phyloP scores from a whole-genome alignment of 1,140 invertebrate genomes.

The Trinorchestia longiramus region DNA sequence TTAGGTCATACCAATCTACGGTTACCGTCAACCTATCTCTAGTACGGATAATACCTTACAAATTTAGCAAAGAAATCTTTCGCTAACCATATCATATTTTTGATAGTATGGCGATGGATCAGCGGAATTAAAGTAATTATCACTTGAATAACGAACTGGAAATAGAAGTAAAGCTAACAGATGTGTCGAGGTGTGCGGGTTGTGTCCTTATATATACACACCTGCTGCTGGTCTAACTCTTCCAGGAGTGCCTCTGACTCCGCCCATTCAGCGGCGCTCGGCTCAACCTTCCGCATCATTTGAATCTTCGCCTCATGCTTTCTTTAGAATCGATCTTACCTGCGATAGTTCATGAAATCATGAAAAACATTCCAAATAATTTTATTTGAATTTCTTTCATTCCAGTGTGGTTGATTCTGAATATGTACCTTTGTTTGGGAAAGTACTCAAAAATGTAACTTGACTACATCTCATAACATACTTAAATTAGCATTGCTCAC shows the following conservation, averaged over 20 bases:
- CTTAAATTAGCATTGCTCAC: too few relatives aligned
- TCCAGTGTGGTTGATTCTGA: too few relatives aligned
- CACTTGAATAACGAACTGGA: neutral
- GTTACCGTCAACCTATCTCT: neutral
- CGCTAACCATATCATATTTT: neutral
- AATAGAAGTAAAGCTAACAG: neutral
- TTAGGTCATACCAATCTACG: slow-evolving; percentile 10
- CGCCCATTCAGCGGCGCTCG: neutral
- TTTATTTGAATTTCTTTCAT: too few relatives aligned
- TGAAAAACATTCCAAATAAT: neutral
- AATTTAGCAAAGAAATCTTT: neutral
- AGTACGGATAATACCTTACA: neutral
- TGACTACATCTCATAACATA: too few relatives aligned
- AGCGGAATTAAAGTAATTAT: neutral
- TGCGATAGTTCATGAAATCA: neutral
- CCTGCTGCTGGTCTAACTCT: neutral
- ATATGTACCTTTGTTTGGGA: too few relatives aligned
- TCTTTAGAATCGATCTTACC: neutral
- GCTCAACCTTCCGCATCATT: neutral
- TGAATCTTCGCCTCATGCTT: neutral
- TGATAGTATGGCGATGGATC: neutral
- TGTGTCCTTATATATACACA: slow-evolving; percentile 39
- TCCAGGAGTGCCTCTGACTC: neutral
- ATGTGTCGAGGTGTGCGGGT: neutral
- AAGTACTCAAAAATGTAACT: too few relatives aligned